Percentiles rank a stretch among this genome's conserved stretches.
Conservation (phyloP, 2,888 invertebrate genomes). For the Drosophila emarginata region DNA sequence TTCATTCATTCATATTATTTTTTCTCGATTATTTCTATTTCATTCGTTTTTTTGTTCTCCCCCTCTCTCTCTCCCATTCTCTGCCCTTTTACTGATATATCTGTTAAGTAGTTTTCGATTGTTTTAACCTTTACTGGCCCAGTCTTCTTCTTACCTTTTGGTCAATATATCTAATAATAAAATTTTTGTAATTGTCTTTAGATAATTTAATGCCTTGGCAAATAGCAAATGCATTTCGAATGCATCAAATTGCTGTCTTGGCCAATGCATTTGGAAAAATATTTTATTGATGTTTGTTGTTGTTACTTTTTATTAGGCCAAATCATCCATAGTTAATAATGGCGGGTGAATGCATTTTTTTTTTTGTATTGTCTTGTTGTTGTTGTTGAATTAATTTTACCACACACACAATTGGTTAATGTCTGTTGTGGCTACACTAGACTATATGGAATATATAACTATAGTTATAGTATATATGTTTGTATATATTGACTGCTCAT, state of each 20-base stretch:
- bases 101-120: conserved; percentile 6
- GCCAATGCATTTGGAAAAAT: conserved; percentile 59
- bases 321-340: conserved; percentile 61
- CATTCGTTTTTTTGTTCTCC: not conserved
- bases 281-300: conserved; percentile 55
- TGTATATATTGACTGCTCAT: conserved; percentile 58
- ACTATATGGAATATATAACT: conserved; percentile 9
- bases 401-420: conserved; percentile 47
- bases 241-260: conserved; percentile 45
- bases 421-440: conserved; percentile 46
- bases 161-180: not conserved
- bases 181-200: conserved; percentile 16
- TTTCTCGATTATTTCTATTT: conserved; percentile 15
- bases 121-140: conserved; percentile 6
- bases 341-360: conserved; percentile 51
- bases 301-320: conserved; percentile 56
- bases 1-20: conserved; percentile 7
- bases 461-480: not conserved
- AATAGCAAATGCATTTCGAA: conserved; percentile 36
- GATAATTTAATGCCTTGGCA: conserved; percentile 14
- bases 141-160: conserved; percentile 2
- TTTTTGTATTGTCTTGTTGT: conserved; percentile 2
- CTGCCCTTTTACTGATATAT: too few species aligned
- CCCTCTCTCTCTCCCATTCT: not conserved
- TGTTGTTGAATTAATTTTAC: conserved; percentile 53